Conservation (phyloP, 2,888 invertebrate genomes). For the Leucoma salicis region DNA sequence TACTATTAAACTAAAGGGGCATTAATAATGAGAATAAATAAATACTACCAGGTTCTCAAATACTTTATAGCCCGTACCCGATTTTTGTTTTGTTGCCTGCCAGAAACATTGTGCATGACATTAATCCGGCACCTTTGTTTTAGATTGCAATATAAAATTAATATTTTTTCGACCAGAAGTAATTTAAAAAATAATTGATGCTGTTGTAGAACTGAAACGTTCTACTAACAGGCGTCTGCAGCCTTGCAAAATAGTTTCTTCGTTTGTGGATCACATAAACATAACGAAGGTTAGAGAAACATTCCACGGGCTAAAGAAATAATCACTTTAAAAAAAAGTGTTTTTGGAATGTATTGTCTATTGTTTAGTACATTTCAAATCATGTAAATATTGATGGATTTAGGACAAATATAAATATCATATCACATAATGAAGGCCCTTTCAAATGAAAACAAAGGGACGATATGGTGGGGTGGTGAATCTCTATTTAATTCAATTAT, state of each 20-base stretch:
- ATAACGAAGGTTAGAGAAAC: slow-evolving; percentile 39
- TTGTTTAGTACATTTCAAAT: too few relatives aligned
- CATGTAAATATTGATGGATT: too few relatives aligned
- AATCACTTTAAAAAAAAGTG: slow-evolving; percentile 16
- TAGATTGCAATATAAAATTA: too few relatives aligned
- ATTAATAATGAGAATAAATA: too few relatives aligned
- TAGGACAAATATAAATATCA: slow-evolving; percentile 26
- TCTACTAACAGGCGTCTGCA: slow-evolving; percentile 39
- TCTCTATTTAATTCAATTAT: slow-evolving; percentile 46
- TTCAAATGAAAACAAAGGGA: slow-evolving; percentile 25
- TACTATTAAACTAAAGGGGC: too few relatives aligned
- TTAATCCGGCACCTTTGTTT: too few relatives aligned
- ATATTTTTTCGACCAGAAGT: neutral
- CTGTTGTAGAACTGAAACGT: slow-evolving; percentile 27
- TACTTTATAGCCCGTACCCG: too few relatives aligned
- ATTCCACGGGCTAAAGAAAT: slow-evolving; percentile 40
- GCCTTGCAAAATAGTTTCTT: slow-evolving; percentile 45
- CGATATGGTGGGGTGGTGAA: slow-evolving; percentile 37
- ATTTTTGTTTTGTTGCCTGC: too few relatives aligned
- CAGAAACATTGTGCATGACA: too few relatives aligned
- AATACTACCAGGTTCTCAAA: too few relatives aligned
- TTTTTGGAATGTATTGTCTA: slow-evolving; percentile 15
- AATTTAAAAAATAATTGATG: slow-evolving; percentile 10
- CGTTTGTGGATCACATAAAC: slow-evolving; percentile 45
- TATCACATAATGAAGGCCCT: slow-evolving; percentile 23